Evolutionary conservation across 1,140 invertebrate species (phyloP).

Genomic region (Carposina sasakii): DNA sequence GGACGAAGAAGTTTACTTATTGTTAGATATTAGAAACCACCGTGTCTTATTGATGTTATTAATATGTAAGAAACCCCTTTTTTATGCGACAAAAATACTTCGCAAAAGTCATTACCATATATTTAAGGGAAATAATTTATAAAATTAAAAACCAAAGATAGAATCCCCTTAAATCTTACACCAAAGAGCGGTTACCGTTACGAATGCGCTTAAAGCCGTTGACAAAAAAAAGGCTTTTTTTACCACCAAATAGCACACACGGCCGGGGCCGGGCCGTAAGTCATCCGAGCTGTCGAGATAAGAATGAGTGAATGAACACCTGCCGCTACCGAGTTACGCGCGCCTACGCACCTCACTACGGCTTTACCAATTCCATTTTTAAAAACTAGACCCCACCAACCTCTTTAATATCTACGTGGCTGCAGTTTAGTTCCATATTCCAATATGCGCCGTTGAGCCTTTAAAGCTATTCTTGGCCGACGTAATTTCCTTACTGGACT

Average conservation of each 20-base stretch:
- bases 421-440: conserved; percentile 39
- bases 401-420: too few relatives aligned
- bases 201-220: conserved; percentile 59
- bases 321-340: conserved; percentile 67
- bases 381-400: conserved; percentile 22
- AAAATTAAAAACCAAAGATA: too few relatives aligned
- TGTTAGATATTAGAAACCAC: too few relatives aligned
- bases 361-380: conserved; percentile 41
- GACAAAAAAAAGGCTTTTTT: conserved; percentile 57
- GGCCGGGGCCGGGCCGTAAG: conserved; percentile 52
- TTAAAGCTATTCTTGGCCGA: conserved; percentile 35
- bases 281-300: conserved; percentile 71
- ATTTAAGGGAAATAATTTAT: too few relatives aligned
- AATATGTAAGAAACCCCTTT: too few relatives aligned
- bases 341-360: conserved; percentile 29
- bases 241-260: conserved; percentile 62
- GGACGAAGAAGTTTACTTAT: too few relatives aligned
- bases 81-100: too few relatives aligned
- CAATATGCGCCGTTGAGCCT: conserved; percentile 3
- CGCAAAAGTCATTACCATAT: too few relatives aligned
- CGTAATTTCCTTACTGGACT: conserved; percentile 39
- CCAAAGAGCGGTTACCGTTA: conserved; percentile 65
- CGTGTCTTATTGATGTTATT: too few relatives aligned
- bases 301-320: conserved; percentile 70
- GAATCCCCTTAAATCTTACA: too few relatives aligned